Percentiles rank a stretch among this genome's conserved stretches.
Evolutionary conservation across 37 sponge, comb jelly and placozoan genomes (phyloP).

Genomic region (Crambe crambe): DNA sequence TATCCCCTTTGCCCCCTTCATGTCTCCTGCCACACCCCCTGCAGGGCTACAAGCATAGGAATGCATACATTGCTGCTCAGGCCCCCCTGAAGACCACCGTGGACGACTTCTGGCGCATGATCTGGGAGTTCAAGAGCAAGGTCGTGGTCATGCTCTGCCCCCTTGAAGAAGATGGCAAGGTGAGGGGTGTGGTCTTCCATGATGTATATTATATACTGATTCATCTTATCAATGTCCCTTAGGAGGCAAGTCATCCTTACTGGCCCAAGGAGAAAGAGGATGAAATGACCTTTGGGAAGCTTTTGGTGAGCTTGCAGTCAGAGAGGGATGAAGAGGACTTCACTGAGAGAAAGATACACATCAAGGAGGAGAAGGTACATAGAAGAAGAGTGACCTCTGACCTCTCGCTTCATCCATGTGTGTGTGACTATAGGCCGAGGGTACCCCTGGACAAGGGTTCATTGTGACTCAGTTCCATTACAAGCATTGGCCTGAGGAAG

Average conservation of each 20-base stretch:
- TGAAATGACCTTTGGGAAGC: slow-evolving; percentile 3
- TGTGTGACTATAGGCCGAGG: background rate
- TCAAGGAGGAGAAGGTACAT: slow-evolving; percentile 58
- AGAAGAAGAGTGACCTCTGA: background rate
- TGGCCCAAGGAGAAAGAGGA: slow-evolving; percentile 45
- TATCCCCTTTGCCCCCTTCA: too few relatives aligned
- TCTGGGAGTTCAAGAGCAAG: slow-evolving; percentile 65
- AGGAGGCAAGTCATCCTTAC: slow-evolving; percentile 39
- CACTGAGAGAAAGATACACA: slow-evolving; percentile 29
- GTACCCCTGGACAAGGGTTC: background rate
- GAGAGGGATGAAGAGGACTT: background rate
- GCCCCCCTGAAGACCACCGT: slow-evolving; percentile 54
- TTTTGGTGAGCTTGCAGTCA: slow-evolving; percentile 30
- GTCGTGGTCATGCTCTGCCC: slow-evolving; percentile 65
- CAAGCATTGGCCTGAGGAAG: slow-evolving; percentile 59
- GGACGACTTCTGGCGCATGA: slow-evolving; percentile 67
- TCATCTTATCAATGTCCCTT: too few relatives aligned
- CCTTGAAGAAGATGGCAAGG: slow-evolving; percentile 24
- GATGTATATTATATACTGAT: too few relatives aligned
- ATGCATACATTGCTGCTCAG: slow-evolving; percentile 73
- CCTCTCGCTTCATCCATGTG: background rate
- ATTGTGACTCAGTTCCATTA: slow-evolving; percentile 56
- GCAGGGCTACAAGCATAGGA: slow-evolving; percentile 66
- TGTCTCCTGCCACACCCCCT: background rate
- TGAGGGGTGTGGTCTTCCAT: too few relatives aligned